These are phyloP conservation scores for Vollenhovia emeryi DNA, from an alignment of 1,140 invertebrate genomes.

Conservation along the genomic window DNA sequence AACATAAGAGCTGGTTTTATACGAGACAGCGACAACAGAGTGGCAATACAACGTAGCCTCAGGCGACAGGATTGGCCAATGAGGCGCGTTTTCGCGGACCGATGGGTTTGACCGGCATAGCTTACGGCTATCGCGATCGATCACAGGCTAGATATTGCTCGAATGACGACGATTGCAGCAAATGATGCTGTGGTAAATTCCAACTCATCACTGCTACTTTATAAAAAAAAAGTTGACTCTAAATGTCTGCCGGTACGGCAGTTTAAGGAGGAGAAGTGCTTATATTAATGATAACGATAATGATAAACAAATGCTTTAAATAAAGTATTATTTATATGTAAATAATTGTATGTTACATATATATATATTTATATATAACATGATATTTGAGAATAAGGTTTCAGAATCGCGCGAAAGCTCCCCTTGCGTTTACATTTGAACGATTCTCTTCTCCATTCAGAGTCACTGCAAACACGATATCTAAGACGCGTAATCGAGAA, in stretches of 20 bases:
- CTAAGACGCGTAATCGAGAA: conserved; percentile 48
- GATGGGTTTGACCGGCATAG: conserved; percentile 62
- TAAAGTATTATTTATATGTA: neutral
- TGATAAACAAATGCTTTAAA: neutral
- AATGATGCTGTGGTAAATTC: conserved; percentile 3
- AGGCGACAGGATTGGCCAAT: conserved; percentile 24
- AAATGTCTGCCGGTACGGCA: neutral
- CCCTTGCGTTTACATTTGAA: conserved; percentile 52
- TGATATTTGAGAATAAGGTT: conserved; percentile 27
- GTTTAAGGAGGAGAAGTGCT: neutral
- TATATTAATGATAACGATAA: neutral
- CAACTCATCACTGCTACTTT: neutral
- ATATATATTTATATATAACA: neutral
- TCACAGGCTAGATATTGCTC: conserved; percentile 49
- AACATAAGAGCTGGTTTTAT: conserved; percentile 52
- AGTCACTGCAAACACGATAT: conserved; percentile 35
- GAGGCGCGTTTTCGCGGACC: conserved; percentile 42
- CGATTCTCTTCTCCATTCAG: conserved; percentile 47
- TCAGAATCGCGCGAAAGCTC: conserved; percentile 21
- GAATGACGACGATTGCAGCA: conserved; percentile 1
- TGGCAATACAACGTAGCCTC: conserved; percentile 54
- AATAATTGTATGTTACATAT: neutral
- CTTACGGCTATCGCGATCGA: conserved; percentile 49
- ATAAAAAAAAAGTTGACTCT: neutral
- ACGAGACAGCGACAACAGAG: conserved; percentile 71